Conservation (phyloP, 2,888 invertebrate genomes). For the Plebejus melissa region DNA sequence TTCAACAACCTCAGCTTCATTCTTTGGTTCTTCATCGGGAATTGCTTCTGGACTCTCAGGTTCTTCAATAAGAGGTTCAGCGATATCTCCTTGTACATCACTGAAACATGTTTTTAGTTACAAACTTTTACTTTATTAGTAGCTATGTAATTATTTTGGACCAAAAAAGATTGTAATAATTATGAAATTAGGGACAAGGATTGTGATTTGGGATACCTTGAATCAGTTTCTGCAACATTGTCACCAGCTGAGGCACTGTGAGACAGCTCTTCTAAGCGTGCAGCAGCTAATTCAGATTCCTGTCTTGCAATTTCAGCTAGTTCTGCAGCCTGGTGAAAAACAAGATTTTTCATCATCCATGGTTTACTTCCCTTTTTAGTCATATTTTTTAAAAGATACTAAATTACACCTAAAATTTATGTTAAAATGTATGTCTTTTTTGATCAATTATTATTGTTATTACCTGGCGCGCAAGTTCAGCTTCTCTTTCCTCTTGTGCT, state of each 20-base stretch:
- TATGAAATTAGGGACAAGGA: background rate
- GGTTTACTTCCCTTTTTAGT: background rate
- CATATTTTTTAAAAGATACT: background rate
- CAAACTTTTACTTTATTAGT: no score
- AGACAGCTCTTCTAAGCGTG: constrained; percentile 79
- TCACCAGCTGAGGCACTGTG: constrained; percentile 64
- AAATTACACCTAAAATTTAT: background rate
- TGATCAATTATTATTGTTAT: background rate
- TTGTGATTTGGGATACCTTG: constrained; percentile 44
- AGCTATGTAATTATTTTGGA: background rate
- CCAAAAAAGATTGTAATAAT: background rate
- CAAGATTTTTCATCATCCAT: background rate
- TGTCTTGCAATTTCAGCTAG: constrained; percentile 81
- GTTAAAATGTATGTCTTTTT: background rate
- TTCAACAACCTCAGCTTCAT: constrained; percentile 55
- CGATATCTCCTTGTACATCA: constrained; percentile 57
- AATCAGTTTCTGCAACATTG: constrained; percentile 56
- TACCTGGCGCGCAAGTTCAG: constrained; percentile 83
- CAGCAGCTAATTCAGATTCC: constrained; percentile 79
- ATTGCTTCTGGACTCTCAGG: constrained; percentile 65
- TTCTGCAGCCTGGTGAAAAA: constrained; percentile 79
- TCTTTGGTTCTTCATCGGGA: constrained; percentile 45
- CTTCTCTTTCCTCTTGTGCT: constrained; percentile 82
- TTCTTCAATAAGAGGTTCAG: constrained; percentile 71
- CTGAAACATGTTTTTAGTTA: constrained; percentile 41